phyloP scores from a whole-genome alignment of 2,888 invertebrate genomes.

The Zeuzera pyrina region DNA sequence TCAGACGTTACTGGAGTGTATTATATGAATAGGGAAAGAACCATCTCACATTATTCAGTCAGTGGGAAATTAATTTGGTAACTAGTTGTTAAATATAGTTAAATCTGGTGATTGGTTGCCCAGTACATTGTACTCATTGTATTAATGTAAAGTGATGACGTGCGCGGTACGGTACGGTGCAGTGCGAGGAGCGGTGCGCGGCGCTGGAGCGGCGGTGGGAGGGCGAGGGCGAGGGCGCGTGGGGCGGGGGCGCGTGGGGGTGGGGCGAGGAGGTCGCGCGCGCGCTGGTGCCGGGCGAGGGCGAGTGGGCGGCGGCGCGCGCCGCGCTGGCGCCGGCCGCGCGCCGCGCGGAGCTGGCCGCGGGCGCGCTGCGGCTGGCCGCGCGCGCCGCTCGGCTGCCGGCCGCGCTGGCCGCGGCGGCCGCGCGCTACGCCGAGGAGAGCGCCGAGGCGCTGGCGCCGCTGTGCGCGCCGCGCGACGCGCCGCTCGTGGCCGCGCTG shows the following conservation, averaged over 20 bases:
- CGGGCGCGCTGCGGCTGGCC: slow-evolving; percentile 1
- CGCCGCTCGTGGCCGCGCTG: slow-evolving; percentile 23
- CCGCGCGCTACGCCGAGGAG: neutral
- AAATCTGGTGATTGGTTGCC: no score
- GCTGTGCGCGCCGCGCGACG: slow-evolving; percentile 5
- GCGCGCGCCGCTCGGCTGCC: neutral
- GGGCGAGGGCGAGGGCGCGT: slow-evolving; percentile 5
- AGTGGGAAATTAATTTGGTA: neutral
- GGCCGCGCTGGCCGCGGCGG: neutral
- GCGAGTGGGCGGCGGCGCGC: slow-evolving; percentile 12
- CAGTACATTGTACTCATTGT: no score
- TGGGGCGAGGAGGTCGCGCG: slow-evolving; percentile 8
- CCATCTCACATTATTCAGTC: no score
- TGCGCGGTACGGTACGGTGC: no score
- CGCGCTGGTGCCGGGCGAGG: slow-evolving; percentile 21
- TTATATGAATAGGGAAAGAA: no score
- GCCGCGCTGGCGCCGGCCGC: slow-evolving; percentile 6
- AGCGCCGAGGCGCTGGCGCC: slow-evolving; percentile 1
- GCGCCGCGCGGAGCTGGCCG: slow-evolving; percentile 5
- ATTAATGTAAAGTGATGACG: no score
- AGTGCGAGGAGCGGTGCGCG: slow-evolving; percentile 29
- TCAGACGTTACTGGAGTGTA: no score
- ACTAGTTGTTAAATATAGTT: no score
- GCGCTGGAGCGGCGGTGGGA: slow-evolving; percentile 20
- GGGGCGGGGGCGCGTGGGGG: slow-evolving; percentile 11